A percentile compares a stretch with the other conserved stretches of the same genome.
These are phyloP conservation scores for Baccha elongata DNA, from an alignment of 2,888 invertebrate species.

Conservation along the genomic window DNA sequence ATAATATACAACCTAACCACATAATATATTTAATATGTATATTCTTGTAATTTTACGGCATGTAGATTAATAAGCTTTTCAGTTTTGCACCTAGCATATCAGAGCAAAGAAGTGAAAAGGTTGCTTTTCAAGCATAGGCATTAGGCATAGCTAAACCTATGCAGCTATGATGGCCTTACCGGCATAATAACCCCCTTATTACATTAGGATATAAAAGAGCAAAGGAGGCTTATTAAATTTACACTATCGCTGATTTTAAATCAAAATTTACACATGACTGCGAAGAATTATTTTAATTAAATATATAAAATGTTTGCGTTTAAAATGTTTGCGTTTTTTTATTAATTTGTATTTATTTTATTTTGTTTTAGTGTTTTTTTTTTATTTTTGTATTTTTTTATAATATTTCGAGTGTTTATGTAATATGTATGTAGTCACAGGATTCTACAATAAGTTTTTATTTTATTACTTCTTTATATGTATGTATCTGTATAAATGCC, in stretches of 20 bases:
- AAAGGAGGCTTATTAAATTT: slow-evolving; percentile 71
- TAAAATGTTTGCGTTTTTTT: too few species aligned
- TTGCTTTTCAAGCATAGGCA: slow-evolving; percentile 29
- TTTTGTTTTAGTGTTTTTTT: slow-evolving; percentile 54
- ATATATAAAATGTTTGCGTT: slow-evolving; percentile 47
- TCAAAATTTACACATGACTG: slow-evolving; percentile 72
- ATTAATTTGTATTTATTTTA: slow-evolving; percentile 41
- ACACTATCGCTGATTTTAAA: slow-evolving; percentile 72
- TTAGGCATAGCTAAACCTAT: not conserved
- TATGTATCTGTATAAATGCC: slow-evolving; percentile 33
- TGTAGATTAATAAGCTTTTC: slow-evolving; percentile 52
- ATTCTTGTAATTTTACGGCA: slow-evolving; percentile 70
- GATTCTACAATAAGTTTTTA: too few species aligned
- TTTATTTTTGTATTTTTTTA: slow-evolving; percentile 16
- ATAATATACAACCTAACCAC: not conserved
- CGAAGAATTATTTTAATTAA: slow-evolving; percentile 71
- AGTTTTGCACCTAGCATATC: slow-evolving; percentile 48
- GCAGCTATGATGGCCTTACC: not conserved
- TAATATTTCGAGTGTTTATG: too few species aligned
- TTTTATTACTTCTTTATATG: slow-evolving; percentile 36
- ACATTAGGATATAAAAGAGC: slow-evolving; percentile 65
- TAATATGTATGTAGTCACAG: too few species aligned
- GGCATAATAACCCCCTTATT: slow-evolving; percentile 30
- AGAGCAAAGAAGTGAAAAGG: slow-evolving; percentile 48
- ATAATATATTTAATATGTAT: too few species aligned